Evolutionary conservation across 1,140 invertebrate species (phyloP).

Genomic region (Habropoda laboriosa): DNA sequence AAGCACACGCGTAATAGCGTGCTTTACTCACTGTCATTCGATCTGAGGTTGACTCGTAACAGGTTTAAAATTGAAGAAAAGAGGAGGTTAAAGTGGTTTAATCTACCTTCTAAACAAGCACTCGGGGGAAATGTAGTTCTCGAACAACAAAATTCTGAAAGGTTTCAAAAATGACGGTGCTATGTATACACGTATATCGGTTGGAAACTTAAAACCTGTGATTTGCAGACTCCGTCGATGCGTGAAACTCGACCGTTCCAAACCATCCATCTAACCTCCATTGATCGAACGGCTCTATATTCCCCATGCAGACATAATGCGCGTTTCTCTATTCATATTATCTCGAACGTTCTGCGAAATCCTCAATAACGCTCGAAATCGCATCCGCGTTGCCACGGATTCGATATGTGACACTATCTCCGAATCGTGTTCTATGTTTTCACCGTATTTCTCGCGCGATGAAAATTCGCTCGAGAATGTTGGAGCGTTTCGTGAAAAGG

Average conservation of each 20-base stretch:
- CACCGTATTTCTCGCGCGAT: background rate
- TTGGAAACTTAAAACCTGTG: constrained; percentile 3
- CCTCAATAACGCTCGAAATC: constrained; percentile 4
- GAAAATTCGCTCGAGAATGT: too few species aligned
- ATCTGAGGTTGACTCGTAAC: too few species aligned
- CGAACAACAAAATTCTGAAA: background rate
- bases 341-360: background rate
- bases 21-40: too few species aligned
- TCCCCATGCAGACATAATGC: background rate
- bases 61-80: too few species aligned
- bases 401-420: background rate
- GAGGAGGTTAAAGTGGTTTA: too few species aligned
- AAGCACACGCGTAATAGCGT: too few species aligned
- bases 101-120: background rate
- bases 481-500: too few species aligned
- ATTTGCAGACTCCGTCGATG: constrained; percentile 5
- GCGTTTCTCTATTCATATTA: background rate
- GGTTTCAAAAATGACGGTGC: background rate
- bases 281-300: background rate
- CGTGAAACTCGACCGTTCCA: background rate
- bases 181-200: background rate
- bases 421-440: background rate
- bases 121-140: background rate
- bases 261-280: background rate
- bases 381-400: background rate